A percentile compares a stretch with the other conserved stretches of the same genome.
These are phyloP conservation scores for Pyrrhosoma nymphula DNA, from an alignment of 2,888 invertebrate species.

Conservation along the genomic window DNA sequence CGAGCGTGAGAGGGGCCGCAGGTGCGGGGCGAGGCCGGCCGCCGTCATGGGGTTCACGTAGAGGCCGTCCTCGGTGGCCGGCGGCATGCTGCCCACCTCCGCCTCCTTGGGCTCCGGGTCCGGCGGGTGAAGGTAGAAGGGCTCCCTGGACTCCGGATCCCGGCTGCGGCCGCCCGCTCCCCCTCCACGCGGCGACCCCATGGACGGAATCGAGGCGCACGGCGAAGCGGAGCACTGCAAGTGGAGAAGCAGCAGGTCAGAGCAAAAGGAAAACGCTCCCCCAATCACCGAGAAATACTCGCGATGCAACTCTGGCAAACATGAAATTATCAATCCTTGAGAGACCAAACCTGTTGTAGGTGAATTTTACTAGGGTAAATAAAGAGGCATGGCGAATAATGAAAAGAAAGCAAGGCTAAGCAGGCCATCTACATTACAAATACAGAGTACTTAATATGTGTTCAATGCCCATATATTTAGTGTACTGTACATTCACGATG, in stretches of 20 bases:
- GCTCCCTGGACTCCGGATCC: constrained; percentile 78
- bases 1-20: constrained; percentile 51
- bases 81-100: neutral
- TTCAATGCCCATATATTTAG: too few species aligned
- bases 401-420: too few species aligned
- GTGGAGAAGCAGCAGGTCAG: neutral
- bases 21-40: neutral
- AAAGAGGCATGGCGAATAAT: too few species aligned
- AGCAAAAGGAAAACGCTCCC: neutral
- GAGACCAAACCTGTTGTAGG: too few species aligned
- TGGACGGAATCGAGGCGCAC: neutral
- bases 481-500: too few species aligned
- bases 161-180: neutral
- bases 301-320: neutral
- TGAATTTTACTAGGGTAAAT: too few species aligned
- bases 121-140: constrained; percentile 87
- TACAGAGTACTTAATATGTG: too few species aligned
- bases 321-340: neutral
- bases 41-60: constrained; percentile 90
- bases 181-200: neutral
- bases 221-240: neutral
- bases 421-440: too few species aligned
- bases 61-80: constrained; percentile 83
- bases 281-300: neutral
- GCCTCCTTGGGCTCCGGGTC: constrained; percentile 70